Base-by-base conservation (phyloP, 1,140 invertebrate genomes). In the Galendromus occidentalis region DNA sequence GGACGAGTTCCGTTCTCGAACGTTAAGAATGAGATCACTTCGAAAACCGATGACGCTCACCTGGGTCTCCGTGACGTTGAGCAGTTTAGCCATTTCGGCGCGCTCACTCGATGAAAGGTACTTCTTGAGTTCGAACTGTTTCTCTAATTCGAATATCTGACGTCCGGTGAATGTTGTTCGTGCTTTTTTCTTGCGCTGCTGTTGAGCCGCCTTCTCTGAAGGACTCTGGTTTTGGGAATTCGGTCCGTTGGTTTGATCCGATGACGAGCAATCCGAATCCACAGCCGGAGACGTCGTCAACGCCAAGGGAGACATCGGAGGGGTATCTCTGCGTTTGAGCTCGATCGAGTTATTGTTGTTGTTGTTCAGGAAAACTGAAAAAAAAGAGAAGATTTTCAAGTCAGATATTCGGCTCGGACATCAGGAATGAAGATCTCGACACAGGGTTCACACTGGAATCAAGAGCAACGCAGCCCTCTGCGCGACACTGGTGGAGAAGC, bases 11-110 rank as follows among this genome's bases (percentile, higher is more conserved):
- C n/a, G n/a, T n/a, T n/a, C n/a, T n/a, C n/a, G n/a, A n/a, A n/a
- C n/a, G n/a, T n/a, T n/a, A n/a, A n/a, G n/a, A n/a, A 39, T 39
- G 33, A 39, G 33, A 9, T 39, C 33, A 4, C 4, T 9, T 4
- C 9, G 33, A 9, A 39, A 39, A 39, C 33, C 33, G 33, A 4
- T 9, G 33, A 39, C 4, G 59, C 68, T 67, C 75, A 94, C 91
- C 86, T 94, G 91, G 14, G 90, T 93, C 78, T 94, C 91, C 7
- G 91, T 95, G 66, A 95, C 91, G 73, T 89, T 91, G 25, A 94
- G 80, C 47, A 92, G 77, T 71, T 89, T 88, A 17, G 91, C 90
- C 87, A 94, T 90, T 71, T 93, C 90, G 17, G 88, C 85, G 68
- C 91, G 78, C 75, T 95, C 91, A 59, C 86, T 90, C n/a, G 89